Evolutionary conservation across 2,797 vertebrate genomes (phyloP).

Genomic region (Gambusia yucatana): DNA sequence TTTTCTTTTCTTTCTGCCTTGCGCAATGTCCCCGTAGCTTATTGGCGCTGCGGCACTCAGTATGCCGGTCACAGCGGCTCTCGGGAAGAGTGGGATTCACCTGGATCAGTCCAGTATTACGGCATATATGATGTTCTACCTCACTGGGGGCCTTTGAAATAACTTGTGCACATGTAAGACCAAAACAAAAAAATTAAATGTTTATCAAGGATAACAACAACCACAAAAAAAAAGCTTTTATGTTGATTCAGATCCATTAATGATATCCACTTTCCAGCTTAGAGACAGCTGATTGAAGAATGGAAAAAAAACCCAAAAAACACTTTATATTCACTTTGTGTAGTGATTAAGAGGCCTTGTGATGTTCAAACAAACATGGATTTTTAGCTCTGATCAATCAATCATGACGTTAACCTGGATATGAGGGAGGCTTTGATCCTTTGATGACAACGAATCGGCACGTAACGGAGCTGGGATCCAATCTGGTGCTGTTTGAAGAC

Average conservation of each 20-base stretch:
- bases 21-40: slow-evolving; percentile 25
- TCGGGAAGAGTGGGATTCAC: slow-evolving; percentile 28
- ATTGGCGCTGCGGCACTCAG: slow-evolving; percentile 31
- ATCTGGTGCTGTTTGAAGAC: slow-evolving; percentile 2
- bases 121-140: slow-evolving; percentile 46
- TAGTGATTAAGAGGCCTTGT: slow-evolving; percentile 43
- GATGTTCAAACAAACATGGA: slow-evolving; percentile 46
- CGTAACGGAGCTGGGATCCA: slow-evolving; percentile 15
- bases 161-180: slow-evolving; percentile 39
- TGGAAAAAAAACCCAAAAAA: background rate
- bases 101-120: slow-evolving; percentile 34
- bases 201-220: slow-evolving; percentile 24
- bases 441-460: slow-evolving; percentile 16
- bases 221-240: slow-evolving; percentile 41
- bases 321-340: slow-evolving; percentile 16
- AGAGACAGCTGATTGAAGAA: slow-evolving; percentile 41
- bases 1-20: slow-evolving; percentile 35
- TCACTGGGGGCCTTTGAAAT: slow-evolving; percentile 44
- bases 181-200: slow-evolving; percentile 35
- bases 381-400: slow-evolving; percentile 42
- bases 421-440: slow-evolving; percentile 46
- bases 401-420: slow-evolving; percentile 53
- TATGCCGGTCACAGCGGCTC: slow-evolving; percentile 41
- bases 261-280: slow-evolving; percentile 47
- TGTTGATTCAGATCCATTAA: slow-evolving; percentile 60